Base-by-base conservation (phyloP, 2,888 invertebrate genomes). In the Thelaira solivaga region DNA sequence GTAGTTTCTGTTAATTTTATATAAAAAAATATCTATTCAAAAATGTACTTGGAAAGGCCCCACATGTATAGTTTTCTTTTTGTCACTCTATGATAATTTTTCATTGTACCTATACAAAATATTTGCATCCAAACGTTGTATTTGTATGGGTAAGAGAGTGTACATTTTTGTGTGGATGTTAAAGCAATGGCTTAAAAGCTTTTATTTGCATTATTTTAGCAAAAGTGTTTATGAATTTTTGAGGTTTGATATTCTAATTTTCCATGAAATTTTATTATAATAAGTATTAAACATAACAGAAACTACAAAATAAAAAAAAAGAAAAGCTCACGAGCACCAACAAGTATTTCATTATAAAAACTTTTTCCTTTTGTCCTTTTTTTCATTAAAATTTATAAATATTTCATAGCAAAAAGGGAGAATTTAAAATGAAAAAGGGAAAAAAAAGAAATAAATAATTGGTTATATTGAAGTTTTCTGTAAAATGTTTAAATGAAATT, bases 151-250 rank as follows among this genome's bases (percentile, higher is more conserved):
- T 6, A 13, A 26, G 2, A 13, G 10, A 7, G 10, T 51, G 13
- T 51, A 3, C 64, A 16, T 43, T 2, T 39, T 45, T 51, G 8
- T 49, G 16, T 20, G 7, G 29, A 20, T 47, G 24, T 65, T 49
- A 26, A 61, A 43, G 65, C 51, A 76, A 65, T 39, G 51, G 68
- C 68, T 77, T 73, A 77, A 64, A 77, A 77, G 36, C 49, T 73
- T 64, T 53, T 77, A 39, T 73, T 59, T 73, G 68, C 64, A 77
- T 51, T 59, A 68, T 45, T 51, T 24, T 47, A 51, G 64, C 31
- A 73, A 68, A 77, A 64, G 68, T 77, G 68, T 74, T 78, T 74
- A 69, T 69, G 78, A 78, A 65, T 65, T 78, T 74, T 69, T 65
- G 64, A 47, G 69, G 73, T 74, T 78, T 69, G 31, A 47, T 65